Evolutionary conservation across 2,113 vertebrate species (phyloP).

Genomic region (Pheucticus melanocephalus): DNA sequence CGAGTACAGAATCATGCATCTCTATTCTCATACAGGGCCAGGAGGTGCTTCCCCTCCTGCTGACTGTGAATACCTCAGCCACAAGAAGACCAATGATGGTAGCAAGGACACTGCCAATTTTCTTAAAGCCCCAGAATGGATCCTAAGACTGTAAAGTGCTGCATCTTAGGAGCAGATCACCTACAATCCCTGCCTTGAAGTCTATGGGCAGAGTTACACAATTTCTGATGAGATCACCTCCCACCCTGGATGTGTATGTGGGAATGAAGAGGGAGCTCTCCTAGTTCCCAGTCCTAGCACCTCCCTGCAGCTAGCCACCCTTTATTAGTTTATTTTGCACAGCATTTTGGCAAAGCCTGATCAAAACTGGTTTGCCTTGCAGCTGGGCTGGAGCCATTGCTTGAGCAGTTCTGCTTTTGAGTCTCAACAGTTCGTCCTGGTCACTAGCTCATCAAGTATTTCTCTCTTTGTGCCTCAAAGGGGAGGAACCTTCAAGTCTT

Average conservation of each 20-base stretch:
- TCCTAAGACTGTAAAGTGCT: background rate
- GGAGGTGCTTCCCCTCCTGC: background rate
- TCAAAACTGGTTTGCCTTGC: background rate
- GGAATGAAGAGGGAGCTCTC: background rate
- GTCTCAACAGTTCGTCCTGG: background rate
- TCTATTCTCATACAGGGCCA: background rate
- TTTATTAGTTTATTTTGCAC: background rate
- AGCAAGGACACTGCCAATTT: background rate
- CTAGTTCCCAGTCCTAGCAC: background rate
- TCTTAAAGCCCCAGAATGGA: background rate
- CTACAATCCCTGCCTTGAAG: background rate
- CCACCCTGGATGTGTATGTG: fast-evolving
- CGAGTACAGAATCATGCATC: background rate
- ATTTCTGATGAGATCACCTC: background rate
- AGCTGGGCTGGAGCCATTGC: background rate
- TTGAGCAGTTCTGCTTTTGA: background rate
- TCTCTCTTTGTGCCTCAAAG: background rate
- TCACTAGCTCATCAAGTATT: background rate
- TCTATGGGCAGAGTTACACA: background rate
- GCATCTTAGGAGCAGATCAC: background rate
- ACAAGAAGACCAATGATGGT: background rate
- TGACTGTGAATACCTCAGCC: background rate
- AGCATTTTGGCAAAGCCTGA: background rate
- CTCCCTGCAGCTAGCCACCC: background rate
- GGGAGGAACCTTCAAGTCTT: background rate